phyloP scores from a whole-genome alignment of 2,888 invertebrate species.

The Zhuqinia jingwanae region DNA sequence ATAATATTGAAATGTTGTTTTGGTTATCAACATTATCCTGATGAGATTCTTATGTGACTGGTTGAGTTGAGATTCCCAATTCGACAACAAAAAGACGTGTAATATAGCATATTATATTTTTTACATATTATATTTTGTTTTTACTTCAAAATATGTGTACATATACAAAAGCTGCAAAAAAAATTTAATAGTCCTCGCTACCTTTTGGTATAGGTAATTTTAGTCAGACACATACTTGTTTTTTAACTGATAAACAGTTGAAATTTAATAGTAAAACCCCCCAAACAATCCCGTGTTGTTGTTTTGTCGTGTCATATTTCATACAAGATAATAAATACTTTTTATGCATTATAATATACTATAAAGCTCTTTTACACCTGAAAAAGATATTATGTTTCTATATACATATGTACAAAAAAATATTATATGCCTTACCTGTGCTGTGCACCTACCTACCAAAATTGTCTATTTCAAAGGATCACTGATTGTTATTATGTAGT shows the following conservation, averaged over 20 bases:
- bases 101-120: neutral
- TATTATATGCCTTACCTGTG: too few relatives aligned
- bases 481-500: constrained; percentile 36
- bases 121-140: too few relatives aligned
- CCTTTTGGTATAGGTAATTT: neutral
- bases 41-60: constrained; percentile 51
- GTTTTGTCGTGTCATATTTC: constrained; percentile 36
- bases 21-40: constrained; percentile 38
- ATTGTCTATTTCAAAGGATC: constrained; percentile 18
- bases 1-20: constrained; percentile 50
- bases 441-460: neutral
- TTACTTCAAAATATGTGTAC: neutral
- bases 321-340: constrained; percentile 20
- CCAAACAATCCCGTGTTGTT: constrained; percentile 45
- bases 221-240: constrained; percentile 12
- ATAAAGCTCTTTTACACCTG: too few relatives aligned
- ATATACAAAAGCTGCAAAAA: too few relatives aligned
- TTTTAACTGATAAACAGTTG: constrained; percentile 22
- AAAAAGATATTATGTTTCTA: neutral
- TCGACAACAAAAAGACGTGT: neutral
- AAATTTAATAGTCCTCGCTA: too few relatives aligned
- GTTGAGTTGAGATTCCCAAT: constrained; percentile 29
- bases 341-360: too few relatives aligned
- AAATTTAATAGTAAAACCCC: constrained; percentile 55
- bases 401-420: too few relatives aligned